phyloP scores from a whole-genome alignment of 2,888 invertebrate genomes.

The Smittia aterrima region DNA sequence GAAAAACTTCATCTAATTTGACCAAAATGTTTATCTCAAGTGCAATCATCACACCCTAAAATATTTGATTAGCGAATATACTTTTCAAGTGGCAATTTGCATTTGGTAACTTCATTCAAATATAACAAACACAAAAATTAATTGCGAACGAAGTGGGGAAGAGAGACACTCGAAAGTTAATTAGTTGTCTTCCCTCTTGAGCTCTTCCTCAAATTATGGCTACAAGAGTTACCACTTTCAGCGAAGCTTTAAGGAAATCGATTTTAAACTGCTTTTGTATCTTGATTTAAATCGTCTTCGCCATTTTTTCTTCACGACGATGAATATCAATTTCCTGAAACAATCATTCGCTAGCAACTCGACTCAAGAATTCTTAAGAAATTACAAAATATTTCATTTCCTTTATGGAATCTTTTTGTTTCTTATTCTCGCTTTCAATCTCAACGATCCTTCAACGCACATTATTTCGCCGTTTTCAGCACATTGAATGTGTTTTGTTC shows the following conservation, averaged over 20 bases:
- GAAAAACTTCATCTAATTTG: no score
- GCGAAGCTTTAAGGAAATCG: background rate
- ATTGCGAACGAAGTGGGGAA: no score
- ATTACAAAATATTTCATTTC: background rate
- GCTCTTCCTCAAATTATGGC: background rate
- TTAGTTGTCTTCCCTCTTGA: background rate
- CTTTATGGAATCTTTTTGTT: constrained; percentile 11
- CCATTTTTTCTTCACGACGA: background rate
- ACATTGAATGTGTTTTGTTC: constrained; percentile 6
- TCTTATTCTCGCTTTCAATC: constrained; percentile 17
- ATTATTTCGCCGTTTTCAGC: constrained; percentile 24
- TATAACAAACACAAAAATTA: no score
- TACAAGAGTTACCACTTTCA: background rate
- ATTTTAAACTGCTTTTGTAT: background rate
- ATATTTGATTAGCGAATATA: no score
- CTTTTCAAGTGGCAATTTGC: no score
- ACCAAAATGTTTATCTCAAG: no score
- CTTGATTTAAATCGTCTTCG: background rate
- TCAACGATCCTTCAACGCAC: constrained; percentile 8
- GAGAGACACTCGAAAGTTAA: no score
- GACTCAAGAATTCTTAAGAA: background rate
- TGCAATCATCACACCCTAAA: no score
- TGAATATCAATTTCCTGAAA: constrained; percentile 9
- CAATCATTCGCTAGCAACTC: background rate
- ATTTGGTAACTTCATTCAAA: no score